Evolutionary conservation across 2,113 vertebrate genomes (phyloP).

Genomic region (Brachyhypopomus gauderio): DNA sequence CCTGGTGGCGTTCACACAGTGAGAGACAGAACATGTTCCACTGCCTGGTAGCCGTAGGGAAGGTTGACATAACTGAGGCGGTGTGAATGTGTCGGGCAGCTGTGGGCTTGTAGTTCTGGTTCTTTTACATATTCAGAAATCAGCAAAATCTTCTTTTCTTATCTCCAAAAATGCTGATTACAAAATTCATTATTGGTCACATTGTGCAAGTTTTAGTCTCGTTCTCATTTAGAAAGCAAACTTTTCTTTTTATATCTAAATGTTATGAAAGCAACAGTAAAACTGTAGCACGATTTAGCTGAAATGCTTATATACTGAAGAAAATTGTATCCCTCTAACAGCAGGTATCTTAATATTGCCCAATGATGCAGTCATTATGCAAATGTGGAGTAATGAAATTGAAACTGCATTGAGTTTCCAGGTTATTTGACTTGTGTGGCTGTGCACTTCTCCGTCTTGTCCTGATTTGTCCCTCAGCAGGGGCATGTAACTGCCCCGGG

Average conservation of each 20-base stretch:
- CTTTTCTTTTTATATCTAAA: neutral
- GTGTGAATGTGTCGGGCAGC: neutral
- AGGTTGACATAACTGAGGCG: too few relatives aligned
- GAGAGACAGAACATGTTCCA: too few relatives aligned
- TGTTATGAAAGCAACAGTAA: neutral
- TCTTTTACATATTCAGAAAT: slow-evolving; percentile 35
- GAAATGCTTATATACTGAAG: neutral
- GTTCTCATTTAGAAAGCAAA: neutral
- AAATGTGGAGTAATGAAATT: slow-evolving; percentile 48
- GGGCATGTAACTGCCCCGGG: slow-evolving; percentile 36
- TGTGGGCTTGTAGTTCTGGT: slow-evolving; percentile 14
- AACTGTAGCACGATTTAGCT: neutral
- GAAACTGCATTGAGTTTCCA: slow-evolving; percentile 38
- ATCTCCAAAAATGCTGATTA: slow-evolving; percentile 29
- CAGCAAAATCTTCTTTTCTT: neutral
- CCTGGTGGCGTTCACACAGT: too few relatives aligned
- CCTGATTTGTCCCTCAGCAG: slow-evolving; percentile 29
- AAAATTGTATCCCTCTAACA: neutral
- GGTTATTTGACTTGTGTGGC: slow-evolving; percentile 9
- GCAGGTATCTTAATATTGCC: slow-evolving; percentile 31
- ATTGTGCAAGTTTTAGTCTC: slow-evolving; percentile 1
- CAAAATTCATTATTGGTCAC: neutral
- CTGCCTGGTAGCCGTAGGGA: too few relatives aligned
- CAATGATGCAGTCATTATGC: slow-evolving; percentile 47
- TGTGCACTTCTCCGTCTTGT: slow-evolving; percentile 27